phyloP scores from a whole-genome alignment of 1,140 invertebrate genomes.

The Drosophila sulfurigaster region DNA sequence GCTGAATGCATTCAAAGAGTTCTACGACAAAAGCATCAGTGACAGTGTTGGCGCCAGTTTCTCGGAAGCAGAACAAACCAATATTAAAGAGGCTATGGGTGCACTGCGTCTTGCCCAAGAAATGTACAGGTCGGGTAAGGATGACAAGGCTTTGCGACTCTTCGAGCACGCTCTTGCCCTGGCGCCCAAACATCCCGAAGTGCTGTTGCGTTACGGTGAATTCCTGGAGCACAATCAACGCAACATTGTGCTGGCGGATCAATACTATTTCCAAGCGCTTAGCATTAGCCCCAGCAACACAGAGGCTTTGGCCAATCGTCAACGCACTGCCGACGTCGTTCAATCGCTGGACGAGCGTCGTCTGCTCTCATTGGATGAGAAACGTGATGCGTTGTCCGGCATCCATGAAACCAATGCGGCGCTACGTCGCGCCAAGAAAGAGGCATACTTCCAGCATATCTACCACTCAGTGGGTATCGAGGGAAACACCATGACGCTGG shows the following conservation, averaged over 20 bases:
- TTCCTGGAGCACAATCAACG: slow-evolving; percentile 95
- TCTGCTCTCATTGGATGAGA: slow-evolving; percentile 93
- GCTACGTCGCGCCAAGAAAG: slow-evolving; percentile 94
- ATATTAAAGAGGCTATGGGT: slow-evolving; percentile 90
- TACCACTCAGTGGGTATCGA: slow-evolving; percentile 99
- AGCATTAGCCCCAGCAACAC: slow-evolving; percentile 93
- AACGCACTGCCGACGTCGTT: slow-evolving; percentile 94
- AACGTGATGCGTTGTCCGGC: slow-evolving; percentile 91
- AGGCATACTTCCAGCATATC: slow-evolving; percentile 97
- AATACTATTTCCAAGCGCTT: slow-evolving; percentile 93
- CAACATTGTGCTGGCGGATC: slow-evolving; percentile 95
- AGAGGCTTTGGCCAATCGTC: slow-evolving; percentile 92
- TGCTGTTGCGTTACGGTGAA: slow-evolving; percentile 96
- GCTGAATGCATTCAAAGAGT: slow-evolving; percentile 70
- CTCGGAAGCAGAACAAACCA: slow-evolving; percentile 62
- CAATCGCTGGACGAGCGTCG: slow-evolving; percentile 94
- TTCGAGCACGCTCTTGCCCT: slow-evolving; percentile 96
- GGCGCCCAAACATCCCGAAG: slow-evolving; percentile 95
- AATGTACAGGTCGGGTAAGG: slow-evolving; percentile 92
- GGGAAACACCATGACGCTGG: slow-evolving; percentile 98
- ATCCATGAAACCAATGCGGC: slow-evolving; percentile 93
- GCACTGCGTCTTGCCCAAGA: slow-evolving; percentile 93
- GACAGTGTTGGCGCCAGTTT: slow-evolving; percentile 60
- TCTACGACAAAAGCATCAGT: slow-evolving; percentile 68
- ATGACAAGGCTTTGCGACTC: slow-evolving; percentile 94